Percentiles rank a stretch among this genome's conserved stretches.
These are phyloP conservation scores for Drosophila bifasciata DNA, from an alignment of 1,140 invertebrate species.

Conservation along the genomic window DNA sequence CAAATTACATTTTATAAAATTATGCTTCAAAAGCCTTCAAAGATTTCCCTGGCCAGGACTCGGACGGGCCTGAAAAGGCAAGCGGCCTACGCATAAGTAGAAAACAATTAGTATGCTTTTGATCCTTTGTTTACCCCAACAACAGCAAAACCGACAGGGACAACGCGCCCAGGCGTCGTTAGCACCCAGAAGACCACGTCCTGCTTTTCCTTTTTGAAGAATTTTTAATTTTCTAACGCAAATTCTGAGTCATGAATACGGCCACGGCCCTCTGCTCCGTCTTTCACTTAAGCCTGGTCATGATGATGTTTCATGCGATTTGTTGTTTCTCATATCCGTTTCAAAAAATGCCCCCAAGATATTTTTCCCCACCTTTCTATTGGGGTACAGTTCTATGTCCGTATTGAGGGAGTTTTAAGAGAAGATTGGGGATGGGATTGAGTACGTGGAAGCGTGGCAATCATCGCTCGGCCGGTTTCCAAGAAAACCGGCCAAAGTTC, in stretches of 20 bases:
- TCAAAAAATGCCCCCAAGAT: conserved; percentile 75
- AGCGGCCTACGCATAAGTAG: conserved; percentile 66
- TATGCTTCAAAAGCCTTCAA: conserved; percentile 70
- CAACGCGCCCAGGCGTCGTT: conserved; percentile 60
- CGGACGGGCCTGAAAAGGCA: conserved; percentile 23
- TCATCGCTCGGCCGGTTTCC: conserved; percentile 34
- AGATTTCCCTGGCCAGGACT: conserved; percentile 56
- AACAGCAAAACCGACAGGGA: conserved; percentile 57
- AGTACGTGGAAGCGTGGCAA: conserved; percentile 4
- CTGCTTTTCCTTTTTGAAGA: conserved; percentile 59
- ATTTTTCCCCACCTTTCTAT: conserved; percentile 31
- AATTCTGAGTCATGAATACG: conserved; percentile 68
- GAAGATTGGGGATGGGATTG: not conserved
- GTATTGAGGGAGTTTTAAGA: conserved; percentile 46
- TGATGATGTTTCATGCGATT: conserved; percentile 61
- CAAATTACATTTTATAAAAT: conserved; percentile 83
- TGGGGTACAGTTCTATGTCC: conserved; percentile 36
- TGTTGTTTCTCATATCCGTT: conserved; percentile 80
- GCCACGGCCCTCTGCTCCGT: conserved; percentile 4
- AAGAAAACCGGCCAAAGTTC: conserved; percentile 65
- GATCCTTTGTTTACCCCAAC: conserved; percentile 83
- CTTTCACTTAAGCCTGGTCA: conserved; percentile 38
- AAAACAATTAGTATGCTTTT: conserved; percentile 83
- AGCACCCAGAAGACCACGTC: conserved; percentile 72
- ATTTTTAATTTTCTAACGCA: conserved; percentile 80